These are phyloP conservation scores for Pseudois nayaur DNA, from an alignment of 2,113 vertebrate genomes.

Conservation along the genomic window DNA sequence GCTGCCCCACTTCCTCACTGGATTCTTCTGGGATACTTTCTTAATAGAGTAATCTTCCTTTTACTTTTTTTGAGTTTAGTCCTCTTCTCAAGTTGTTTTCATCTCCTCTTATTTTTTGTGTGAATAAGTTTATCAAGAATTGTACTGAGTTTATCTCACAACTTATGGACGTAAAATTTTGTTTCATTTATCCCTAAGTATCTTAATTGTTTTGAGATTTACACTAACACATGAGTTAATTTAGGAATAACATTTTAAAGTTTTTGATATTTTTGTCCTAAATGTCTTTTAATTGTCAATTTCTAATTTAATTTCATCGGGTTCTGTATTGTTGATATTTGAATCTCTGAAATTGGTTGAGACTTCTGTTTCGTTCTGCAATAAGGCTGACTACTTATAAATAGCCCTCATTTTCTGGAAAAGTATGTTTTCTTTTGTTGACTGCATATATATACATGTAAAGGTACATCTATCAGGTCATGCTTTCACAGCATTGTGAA, in stretches of 20 bases:
- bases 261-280: background rate
- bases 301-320: background rate
- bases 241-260: background rate
- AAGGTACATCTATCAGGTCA: background rate
- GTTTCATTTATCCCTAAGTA: background rate
- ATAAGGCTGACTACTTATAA: background rate
- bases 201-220: background rate
- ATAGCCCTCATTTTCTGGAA: background rate
- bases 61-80: background rate
- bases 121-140: background rate
- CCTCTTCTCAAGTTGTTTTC: background rate
- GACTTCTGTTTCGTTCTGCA: background rate
- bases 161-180: background rate
- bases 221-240: background rate
- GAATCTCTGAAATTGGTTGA: background rate
- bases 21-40: background rate
- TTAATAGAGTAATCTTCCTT: background rate
- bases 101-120: background rate
- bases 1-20: background rate
- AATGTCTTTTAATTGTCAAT: background rate
- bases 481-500: background rate
- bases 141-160: background rate
- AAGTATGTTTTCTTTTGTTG: background rate
- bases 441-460: background rate
- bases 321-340: background rate